Conservation (phyloP, 2,113 vertebrate genomes). For the Stegastes partitus region DNA sequence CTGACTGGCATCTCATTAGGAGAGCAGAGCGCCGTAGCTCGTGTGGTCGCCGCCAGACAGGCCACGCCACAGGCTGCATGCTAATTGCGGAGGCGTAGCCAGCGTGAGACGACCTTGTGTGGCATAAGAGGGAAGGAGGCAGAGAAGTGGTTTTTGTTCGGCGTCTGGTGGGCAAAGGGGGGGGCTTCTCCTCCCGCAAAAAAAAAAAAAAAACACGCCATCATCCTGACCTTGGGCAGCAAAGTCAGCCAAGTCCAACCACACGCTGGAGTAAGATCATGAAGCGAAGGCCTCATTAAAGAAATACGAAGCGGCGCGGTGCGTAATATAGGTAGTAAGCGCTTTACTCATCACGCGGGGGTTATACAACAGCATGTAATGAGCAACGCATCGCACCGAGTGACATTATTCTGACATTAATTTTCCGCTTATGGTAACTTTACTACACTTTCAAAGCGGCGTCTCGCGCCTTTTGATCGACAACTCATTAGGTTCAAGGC, state of each 20-base stretch:
- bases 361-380: constrained; percentile 48
- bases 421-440: constrained; percentile 67
- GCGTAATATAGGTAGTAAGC: constrained; percentile 36
- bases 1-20: constrained; percentile 82
- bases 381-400: constrained; percentile 47
- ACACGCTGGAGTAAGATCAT: constrained; percentile 35
- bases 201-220: no score
- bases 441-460: constrained; percentile 40
- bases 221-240: constrained; percentile 71
- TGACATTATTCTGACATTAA: constrained; percentile 70
- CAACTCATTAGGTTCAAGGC: constrained; percentile 66
- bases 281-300: constrained; percentile 51
- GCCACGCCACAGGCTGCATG: constrained; percentile 79
- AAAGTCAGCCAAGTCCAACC: constrained; percentile 69
- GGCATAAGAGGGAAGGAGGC: constrained; percentile 54
- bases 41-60: constrained; percentile 73
- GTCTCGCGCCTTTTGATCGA: constrained; percentile 27
- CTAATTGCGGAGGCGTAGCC: constrained; percentile 79
- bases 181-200: constrained; percentile 48
- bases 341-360: constrained; percentile 29
- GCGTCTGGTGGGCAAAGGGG: constrained; percentile 60
- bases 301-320: constrained; percentile 22
- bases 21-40: constrained; percentile 54
- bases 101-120: constrained; percentile 77
- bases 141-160: constrained; percentile 61